Evolutionary conservation across 2,797 vertebrate species (phyloP).

Genomic region (Manis crassicaudata): DNA sequence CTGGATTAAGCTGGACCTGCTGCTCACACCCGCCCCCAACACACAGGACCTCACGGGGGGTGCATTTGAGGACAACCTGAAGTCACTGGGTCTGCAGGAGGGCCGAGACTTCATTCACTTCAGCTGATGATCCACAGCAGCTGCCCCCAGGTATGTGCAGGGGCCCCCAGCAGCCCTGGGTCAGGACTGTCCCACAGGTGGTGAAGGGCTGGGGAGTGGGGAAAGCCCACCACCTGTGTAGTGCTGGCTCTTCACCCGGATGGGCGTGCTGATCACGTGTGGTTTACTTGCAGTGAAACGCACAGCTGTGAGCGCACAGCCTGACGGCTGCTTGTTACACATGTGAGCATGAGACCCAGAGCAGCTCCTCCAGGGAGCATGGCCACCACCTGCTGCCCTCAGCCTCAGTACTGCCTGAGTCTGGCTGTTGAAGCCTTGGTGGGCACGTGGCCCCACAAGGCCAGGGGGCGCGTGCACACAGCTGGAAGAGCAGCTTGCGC

Average conservation of each 20-base stretch:
- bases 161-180: neutral
- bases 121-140: conserved; percentile 77
- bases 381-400: too few species aligned
- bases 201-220: rapidly evolving
- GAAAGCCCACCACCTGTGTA: too few species aligned
- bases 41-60: conserved; percentile 93
- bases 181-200: neutral
- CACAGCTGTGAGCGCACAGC: neutral
- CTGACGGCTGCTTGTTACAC: neutral
- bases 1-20: neutral
- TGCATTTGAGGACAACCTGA: conserved; percentile 90
- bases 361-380: neutral
- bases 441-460: too few species aligned
- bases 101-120: conserved; percentile 88
- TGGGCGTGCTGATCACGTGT: neutral
- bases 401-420: too few species aligned
- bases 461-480: too few species aligned
- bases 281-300: rapidly evolving
- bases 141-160: neutral
- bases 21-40: neutral
- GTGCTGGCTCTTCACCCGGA: neutral
- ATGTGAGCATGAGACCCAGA: rapidly evolving
- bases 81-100: conserved; percentile 88
- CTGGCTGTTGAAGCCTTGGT: too few species aligned
- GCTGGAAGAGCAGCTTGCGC: too few species aligned